Evolutionary conservation across 2,888 invertebrate genomes (phyloP).

Genomic region (Thymelicus sylvestris): DNA sequence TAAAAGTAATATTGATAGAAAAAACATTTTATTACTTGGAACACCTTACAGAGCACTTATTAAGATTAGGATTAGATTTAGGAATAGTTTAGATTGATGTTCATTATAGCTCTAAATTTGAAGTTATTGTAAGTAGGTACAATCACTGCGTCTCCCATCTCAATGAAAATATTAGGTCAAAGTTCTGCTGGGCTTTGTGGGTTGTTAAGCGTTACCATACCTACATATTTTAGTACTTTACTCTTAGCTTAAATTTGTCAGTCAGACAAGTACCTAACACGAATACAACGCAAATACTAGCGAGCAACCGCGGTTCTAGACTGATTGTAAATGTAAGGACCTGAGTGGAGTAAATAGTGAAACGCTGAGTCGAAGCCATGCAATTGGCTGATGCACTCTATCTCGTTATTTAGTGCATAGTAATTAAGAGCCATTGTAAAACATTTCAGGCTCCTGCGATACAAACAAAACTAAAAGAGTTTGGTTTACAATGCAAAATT

Average conservation of each 20-base stretch:
- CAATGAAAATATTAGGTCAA: too few species aligned
- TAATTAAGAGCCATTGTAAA: constrained; percentile 12
- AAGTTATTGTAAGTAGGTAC: too few species aligned
- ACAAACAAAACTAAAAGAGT: not conserved
- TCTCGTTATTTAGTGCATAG: constrained; percentile 20
- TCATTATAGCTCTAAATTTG: too few species aligned
- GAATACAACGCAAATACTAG: constrained; percentile 59
- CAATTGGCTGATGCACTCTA: constrained; percentile 32
- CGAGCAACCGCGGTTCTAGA: constrained; percentile 58
- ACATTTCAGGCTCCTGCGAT: not conserved
- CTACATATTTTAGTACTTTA: not conserved
- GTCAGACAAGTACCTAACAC: constrained; percentile 5
- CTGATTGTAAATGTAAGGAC: constrained; percentile 53
- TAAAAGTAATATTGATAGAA: too few species aligned
- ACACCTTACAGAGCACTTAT: too few species aligned
- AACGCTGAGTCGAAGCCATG: constrained; percentile 33
- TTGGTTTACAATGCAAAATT: not conserved
- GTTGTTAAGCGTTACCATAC: too few species aligned
- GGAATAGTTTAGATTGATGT: too few species aligned
- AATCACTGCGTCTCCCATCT: too few species aligned
- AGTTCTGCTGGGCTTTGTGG: too few species aligned
- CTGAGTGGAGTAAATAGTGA: constrained; percentile 32
- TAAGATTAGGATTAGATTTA: too few species aligned
- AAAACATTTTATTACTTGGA: too few species aligned
- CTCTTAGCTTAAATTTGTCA: not conserved